Conservation (phyloP, 2,888 invertebrate species). For the Lathronympha strigana region DNA sequence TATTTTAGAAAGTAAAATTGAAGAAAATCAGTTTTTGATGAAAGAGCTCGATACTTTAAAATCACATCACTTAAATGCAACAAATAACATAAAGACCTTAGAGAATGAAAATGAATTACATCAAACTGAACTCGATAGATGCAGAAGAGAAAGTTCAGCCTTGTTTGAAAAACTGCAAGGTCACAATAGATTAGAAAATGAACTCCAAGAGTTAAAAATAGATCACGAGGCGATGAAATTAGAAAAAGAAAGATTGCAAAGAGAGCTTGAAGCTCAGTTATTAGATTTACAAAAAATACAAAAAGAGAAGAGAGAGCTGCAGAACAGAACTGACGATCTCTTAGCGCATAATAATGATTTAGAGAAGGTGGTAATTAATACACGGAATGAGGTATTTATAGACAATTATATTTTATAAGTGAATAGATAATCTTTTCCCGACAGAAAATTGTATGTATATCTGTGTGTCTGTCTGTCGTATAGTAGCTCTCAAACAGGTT, state of each 20-base stretch:
- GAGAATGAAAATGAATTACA: conserved; percentile 57
- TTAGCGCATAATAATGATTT: conserved; percentile 61
- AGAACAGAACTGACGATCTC: conserved; percentile 57
- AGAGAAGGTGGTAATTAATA: conserved; percentile 61
- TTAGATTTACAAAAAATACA: conserved; percentile 54
- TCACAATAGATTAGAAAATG: conserved; percentile 57
- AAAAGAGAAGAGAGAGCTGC: conserved; percentile 59
- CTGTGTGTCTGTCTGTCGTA: too few species aligned
- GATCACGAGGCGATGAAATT: conserved; percentile 51
- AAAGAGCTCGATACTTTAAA: conserved; percentile 55
- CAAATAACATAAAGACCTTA: conserved; percentile 53
- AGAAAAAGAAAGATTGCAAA: conserved; percentile 62
- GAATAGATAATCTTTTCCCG: too few species aligned
- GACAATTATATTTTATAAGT: too few species aligned
- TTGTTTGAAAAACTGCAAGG: conserved; percentile 58
- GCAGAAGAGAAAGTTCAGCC: conserved; percentile 60
- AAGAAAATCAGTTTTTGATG: conserved; percentile 59
- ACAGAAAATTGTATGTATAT: too few species aligned
- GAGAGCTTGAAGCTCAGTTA: conserved; percentile 54
- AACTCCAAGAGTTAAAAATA: conserved; percentile 57
- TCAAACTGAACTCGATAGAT: conserved; percentile 51
- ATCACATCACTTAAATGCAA: conserved; percentile 47
- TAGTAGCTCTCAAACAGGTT: too few species aligned
- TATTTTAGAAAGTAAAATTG: conserved; percentile 57
- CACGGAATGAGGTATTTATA: conserved; percentile 64